Conservation (phyloP, 1,140 invertebrate species). For the Tetramorium simillimum region DNA sequence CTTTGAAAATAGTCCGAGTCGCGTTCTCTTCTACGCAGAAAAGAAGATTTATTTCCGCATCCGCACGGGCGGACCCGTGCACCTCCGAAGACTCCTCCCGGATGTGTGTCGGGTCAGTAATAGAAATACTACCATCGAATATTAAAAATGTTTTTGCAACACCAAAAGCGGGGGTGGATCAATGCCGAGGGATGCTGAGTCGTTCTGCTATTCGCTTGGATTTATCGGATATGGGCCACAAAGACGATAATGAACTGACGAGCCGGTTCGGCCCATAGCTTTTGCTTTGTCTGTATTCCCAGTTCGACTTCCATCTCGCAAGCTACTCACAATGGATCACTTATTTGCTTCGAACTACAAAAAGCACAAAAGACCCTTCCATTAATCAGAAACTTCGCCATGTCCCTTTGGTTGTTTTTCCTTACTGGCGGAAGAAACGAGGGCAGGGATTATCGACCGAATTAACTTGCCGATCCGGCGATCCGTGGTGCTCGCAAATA, state of each 20-base stretch:
- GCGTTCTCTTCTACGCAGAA: conserved; percentile 5
- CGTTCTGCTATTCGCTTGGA: conserved; percentile 8
- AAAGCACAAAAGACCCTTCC: conserved; percentile 48
- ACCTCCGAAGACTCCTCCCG: background rate
- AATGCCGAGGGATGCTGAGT: background rate
- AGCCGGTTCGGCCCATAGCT: conserved; percentile 14
- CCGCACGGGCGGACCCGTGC: background rate
- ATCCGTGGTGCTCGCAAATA: conserved; percentile 48
- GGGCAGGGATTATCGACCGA: conserved; percentile 48
- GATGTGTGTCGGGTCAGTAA: background rate
- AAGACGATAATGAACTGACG: conserved; percentile 52
- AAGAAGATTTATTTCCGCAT: conserved; percentile 46
- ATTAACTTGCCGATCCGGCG: conserved; percentile 35
- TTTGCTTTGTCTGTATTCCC: conserved; percentile 45
- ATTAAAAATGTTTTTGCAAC: conserved; percentile 45
- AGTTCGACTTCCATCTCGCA: conserved; percentile 43
- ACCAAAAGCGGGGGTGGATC: background rate
- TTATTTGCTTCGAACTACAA: conserved; percentile 42
- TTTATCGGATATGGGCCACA: conserved; percentile 39
- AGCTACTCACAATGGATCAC: conserved; percentile 52
- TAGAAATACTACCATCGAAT: conserved; percentile 1
- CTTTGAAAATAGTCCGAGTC: conserved; percentile 40
- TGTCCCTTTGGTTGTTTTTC: conserved; percentile 44
- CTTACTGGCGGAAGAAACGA: conserved; percentile 25
- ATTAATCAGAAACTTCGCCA: conserved; percentile 56